A percentile compares a stretch with the other conserved stretches of the same genome.
phyloP scores from a whole-genome alignment of 2,113 vertebrate species.

The Ptilorrhoa leucosticta region DNA sequence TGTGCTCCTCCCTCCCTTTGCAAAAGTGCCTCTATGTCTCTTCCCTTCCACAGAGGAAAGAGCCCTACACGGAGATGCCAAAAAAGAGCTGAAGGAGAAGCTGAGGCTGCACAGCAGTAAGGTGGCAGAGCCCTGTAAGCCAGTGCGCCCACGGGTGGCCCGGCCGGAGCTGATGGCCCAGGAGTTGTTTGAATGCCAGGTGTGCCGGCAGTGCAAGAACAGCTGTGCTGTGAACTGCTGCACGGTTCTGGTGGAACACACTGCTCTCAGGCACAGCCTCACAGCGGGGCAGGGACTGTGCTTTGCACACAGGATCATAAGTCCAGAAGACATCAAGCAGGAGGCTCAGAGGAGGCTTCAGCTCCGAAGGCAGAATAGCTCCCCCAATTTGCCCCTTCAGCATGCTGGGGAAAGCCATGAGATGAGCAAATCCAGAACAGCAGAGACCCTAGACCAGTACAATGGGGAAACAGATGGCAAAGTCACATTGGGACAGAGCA shows the following conservation, averaged over 20 bases:
- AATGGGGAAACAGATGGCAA: background rate
- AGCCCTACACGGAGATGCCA: slow-evolving; percentile 56
- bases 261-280: background rate
- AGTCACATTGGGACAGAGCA: background rate
- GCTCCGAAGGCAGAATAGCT: slow-evolving; percentile 83
- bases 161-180: slow-evolving; percentile 8
- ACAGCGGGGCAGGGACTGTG: slow-evolving; percentile 19
- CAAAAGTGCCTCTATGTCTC: slow-evolving; percentile 74
- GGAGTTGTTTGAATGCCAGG: slow-evolving; percentile 34
- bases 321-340: slow-evolving; percentile 82
- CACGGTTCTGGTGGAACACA: background rate
- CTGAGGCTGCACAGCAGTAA: slow-evolving; percentile 80
- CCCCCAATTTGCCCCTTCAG: slow-evolving; percentile 73
- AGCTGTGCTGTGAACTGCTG: slow-evolving; percentile 35
- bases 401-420: slow-evolving; percentile 35
- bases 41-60: slow-evolving; percentile 76
- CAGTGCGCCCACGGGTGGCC: slow-evolving; percentile 71
- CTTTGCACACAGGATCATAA: slow-evolving; percentile 63
- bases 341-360: slow-evolving; percentile 79
- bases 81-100: slow-evolving; percentile 82
- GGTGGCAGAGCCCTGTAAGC: slow-evolving; percentile 72
- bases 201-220: background rate
- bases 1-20: slow-evolving; percentile 68
- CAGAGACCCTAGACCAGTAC: slow-evolving; percentile 55
- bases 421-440: slow-evolving; percentile 72